Percentiles rank a stretch among this genome's conserved stretches.
phyloP scores from a whole-genome alignment of 2,888 invertebrate genomes.

The Ophraella communa region DNA sequence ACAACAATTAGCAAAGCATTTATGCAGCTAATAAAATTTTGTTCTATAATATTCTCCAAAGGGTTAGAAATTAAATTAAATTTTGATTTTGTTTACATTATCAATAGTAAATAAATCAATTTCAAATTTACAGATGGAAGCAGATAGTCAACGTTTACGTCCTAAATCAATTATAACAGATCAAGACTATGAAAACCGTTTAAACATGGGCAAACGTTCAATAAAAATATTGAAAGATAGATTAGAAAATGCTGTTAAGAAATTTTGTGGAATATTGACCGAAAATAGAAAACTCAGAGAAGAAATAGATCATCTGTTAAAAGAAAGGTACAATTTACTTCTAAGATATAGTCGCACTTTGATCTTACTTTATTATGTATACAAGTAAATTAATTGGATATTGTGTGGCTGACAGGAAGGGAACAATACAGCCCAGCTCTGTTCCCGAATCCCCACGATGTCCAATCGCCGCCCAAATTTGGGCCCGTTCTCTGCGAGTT shows the following conservation, averaged over 20 bases:
- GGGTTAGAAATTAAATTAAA: too few relatives aligned
- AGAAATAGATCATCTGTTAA: conserved; percentile 81
- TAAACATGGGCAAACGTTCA: conserved; percentile 62
- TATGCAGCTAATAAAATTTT: too few relatives aligned
- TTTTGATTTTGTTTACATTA: too few relatives aligned
- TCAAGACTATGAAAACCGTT: conserved; percentile 60
- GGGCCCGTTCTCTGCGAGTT: too few relatives aligned
- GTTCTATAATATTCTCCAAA: too few relatives aligned
- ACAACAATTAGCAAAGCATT: too few relatives aligned
- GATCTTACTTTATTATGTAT: too few relatives aligned
- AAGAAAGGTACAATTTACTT: conserved; percentile 69
- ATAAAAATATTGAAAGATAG: conserved; percentile 76
- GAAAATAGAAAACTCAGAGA: conserved; percentile 76
- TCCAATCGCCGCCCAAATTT: too few relatives aligned
- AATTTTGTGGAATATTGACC: conserved; percentile 76
- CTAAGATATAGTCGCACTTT: background rate
- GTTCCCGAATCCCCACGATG: too few relatives aligned
- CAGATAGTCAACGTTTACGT: conserved; percentile 57
- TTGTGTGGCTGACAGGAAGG: too few relatives aligned
- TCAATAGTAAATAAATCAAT: background rate
- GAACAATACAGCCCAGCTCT: too few relatives aligned
- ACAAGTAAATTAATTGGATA: too few relatives aligned
- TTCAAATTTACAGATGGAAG: conserved; percentile 54
- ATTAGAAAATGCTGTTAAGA: conserved; percentile 76
- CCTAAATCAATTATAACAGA: conserved; percentile 60